Base-by-base conservation (phyloP, 2,888 invertebrate genomes). In the Yponomeuta malinellus region DNA sequence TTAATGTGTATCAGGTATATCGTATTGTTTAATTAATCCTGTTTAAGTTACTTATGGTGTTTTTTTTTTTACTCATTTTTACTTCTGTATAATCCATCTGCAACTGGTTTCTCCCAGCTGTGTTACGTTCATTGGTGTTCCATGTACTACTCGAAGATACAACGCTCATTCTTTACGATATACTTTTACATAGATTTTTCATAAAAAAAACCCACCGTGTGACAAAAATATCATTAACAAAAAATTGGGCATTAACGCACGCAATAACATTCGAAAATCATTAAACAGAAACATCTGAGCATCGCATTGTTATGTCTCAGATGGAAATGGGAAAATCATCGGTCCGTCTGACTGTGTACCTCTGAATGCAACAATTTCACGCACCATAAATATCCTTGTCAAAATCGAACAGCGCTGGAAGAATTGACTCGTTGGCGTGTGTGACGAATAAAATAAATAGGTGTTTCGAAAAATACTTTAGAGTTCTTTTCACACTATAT, bases 361-460 rank as follows among this genome's bases (percentile, higher is more conserved):
- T 77, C 81, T 88, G 85, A 89, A 88, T 85, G 80, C 82, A 81
- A 79, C 89, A 86, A 92, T 92, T 91, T 91, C 89, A 92, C 89
- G 92, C 85, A 83, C 84, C 90, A 92, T 92, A 91, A 91, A 87
- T 83, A 88, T 82, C 81, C 78, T 79, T 79, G 81, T 80, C 79
- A 81, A 79, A 82, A 86, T 82, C 81, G 78, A 84, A 83, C 83
- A 82, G 80, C 80, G 79, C 83, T 83, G 83, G 85, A 83, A 82
- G 82, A 82, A 84, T 81, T 83, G 81, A 80, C 76, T 76, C 77
- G 83, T 75, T 84, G 89, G 88, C 87, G 83, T 81, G 85, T 89
- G 87, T 85, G 83, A 83, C 89, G 89, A 91, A 92, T 90, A 81
- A 88, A 86, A 91, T 89, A 59, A 59, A 59, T 59, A 59, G 52